Conservation (phyloP, 2,113 vertebrate genomes). For the Gobio gobio region DNA sequence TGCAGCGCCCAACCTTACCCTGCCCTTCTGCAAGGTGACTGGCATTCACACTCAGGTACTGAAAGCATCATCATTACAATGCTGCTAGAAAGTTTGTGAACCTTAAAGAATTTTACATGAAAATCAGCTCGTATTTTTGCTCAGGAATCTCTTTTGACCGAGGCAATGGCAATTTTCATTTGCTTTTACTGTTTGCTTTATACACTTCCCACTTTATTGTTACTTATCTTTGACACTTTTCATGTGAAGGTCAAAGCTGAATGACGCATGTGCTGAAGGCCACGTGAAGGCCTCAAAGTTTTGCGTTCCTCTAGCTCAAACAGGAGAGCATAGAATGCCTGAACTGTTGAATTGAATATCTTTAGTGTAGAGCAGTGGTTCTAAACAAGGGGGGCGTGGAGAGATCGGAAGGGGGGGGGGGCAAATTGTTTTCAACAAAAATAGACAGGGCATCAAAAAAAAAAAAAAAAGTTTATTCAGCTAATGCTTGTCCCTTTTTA, state of each 20-base stretch:
- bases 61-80: not conserved
- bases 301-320: not conserved
- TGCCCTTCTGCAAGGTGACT: slow-evolving; percentile 89
- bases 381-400: too few relatives aligned
- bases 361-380: too few relatives aligned
- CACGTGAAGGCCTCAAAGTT: not conserved
- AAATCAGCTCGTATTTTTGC: not conserved
- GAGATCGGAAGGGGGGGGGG: too few relatives aligned
- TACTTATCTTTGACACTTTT: not conserved
- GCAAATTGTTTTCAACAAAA: too few relatives aligned
- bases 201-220: not conserved
- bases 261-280: not conserved
- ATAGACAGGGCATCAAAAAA: too few relatives aligned
- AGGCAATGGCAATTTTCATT: not conserved
- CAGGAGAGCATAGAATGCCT: not conserved
- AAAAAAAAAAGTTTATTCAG: too few relatives aligned
- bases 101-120: not conserved
- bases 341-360: too few relatives aligned
- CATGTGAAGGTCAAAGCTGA: not conserved
- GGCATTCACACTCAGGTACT: slow-evolving; percentile 90
- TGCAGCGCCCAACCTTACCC: slow-evolving; percentile 78
- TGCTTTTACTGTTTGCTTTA: not conserved
- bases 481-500: too few relatives aligned
- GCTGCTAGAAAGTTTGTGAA: not conserved
- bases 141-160: not conserved